Evolutionary conservation across 1,140 invertebrate species (phyloP), one percentile per base, ranked within the genome.

Genomic region (Chymomyza costata): DNA sequence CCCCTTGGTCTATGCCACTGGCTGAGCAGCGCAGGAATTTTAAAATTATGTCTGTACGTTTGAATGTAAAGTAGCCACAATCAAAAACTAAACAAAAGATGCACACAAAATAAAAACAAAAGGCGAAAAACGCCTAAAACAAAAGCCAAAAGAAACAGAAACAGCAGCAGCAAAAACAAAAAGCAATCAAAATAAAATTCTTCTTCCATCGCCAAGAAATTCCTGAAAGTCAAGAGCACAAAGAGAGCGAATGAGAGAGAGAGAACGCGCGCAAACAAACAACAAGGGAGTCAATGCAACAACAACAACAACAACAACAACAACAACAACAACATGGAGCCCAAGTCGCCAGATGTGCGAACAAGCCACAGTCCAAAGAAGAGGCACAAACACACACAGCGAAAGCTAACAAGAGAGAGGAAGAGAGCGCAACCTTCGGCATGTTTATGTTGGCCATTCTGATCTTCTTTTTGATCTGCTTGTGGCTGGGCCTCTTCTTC

Each of bases 151-250:
- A n/a, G n/a, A n/a, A n/a, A n/a, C n/a, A n/a, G n/a, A n/a, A n/a
- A n/a, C n/a, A n/a, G n/a, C n/a, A n/a, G n/a, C n/a, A n/a, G n/a
- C n/a, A n/a, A n/a, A n/a, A n/a, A n/a, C n/a, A n/a, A n/a, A n/a
- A 78, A 71, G 71, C 66, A 76, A 71, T 66, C 6, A 30, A 60
- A 68, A 78, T 65, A 46, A 83, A 82, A 82, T 82, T 82, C 80
- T 73, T n/a, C n/a, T n/a, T n/a, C 67, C 80, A 65, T 82, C 80
- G 43, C 65, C n/a, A 48, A 55, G 55, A 80, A 82, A 82, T 82
- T 83, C 78, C 78, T 62, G 65, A 82, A 74, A 81, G 68, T 68
- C 65, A 81, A 51, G 64, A 62, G 59, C 64, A 60, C n/a, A n/a
- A n/a, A n/a, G n/a, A n/a, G n/a, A n/a, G n/a, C n/a, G n/a, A n/a